Evolutionary conservation across 2,113 vertebrate species (phyloP).

Genomic region (Lophura nycthemera): DNA sequence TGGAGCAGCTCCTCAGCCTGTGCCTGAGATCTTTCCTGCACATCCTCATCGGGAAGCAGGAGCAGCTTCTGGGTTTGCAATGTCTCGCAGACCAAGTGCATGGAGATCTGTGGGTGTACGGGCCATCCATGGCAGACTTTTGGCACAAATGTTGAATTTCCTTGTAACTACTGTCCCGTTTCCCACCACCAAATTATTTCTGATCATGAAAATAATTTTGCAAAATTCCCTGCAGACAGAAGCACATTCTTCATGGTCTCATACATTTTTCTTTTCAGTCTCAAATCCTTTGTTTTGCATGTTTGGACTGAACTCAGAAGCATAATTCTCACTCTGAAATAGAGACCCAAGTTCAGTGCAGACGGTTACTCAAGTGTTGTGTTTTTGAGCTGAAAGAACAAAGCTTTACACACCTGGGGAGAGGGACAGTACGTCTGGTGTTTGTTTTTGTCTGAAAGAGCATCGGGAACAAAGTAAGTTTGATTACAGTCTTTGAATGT

Average conservation of each 20-base stretch:
- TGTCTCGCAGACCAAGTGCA: background rate
- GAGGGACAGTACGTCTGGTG: background rate
- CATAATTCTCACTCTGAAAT: background rate
- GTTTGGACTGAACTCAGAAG: slow-evolving; percentile 15
- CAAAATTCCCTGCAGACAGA: background rate
- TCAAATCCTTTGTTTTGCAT: background rate
- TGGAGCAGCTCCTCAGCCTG: accelerated
- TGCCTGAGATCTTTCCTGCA: background rate
- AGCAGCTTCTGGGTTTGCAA: background rate
- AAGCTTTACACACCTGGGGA: background rate
- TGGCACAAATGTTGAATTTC: background rate
- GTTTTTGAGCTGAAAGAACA: background rate
- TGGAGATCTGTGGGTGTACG: background rate
- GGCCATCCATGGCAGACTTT: background rate
- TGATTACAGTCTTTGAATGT: background rate
- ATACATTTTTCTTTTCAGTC: background rate
- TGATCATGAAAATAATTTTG: slow-evolving; percentile 4
- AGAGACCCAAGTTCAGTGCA: background rate
- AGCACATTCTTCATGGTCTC: background rate
- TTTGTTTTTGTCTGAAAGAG: background rate
- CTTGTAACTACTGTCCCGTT: background rate
- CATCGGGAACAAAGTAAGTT: background rate
- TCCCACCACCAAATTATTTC: slow-evolving; percentile 30
- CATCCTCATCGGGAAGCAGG: background rate
- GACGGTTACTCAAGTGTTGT: background rate